Conservation (phyloP, 2,113 vertebrate genomes). For the Columbina picui region DNA sequence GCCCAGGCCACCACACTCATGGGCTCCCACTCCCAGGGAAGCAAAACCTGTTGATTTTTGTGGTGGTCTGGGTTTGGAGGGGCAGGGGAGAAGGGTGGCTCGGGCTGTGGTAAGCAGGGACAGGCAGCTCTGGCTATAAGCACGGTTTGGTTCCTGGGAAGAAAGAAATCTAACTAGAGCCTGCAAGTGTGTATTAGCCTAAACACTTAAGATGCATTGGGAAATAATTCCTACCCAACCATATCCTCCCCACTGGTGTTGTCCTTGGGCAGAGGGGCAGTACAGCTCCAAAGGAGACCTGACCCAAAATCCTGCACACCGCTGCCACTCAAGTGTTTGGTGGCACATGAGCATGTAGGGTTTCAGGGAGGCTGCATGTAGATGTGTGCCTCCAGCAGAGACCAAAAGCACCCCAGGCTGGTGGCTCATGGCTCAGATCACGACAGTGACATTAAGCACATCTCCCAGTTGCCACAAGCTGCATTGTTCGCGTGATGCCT, state of each 20-base stretch:
- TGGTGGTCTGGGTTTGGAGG: background rate
- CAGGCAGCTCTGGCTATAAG: background rate
- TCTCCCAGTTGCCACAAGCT: background rate
- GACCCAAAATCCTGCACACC: background rate
- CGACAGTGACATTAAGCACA: background rate
- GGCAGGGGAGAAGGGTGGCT: background rate
- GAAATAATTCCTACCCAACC: background rate
- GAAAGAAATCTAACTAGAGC: background rate
- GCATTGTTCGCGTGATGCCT: too few relatives aligned
- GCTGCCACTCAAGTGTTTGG: accelerated
- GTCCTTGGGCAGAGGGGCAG: background rate
- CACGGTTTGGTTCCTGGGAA: accelerated
- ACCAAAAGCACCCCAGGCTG: background rate
- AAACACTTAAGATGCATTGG: background rate
- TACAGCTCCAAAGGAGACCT: background rate
- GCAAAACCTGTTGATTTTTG: background rate
- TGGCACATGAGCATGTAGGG: background rate
- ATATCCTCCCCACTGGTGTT: background rate
- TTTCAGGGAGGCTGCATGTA: background rate
- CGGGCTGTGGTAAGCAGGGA: background rate
- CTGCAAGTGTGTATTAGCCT: background rate
- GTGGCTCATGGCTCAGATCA: background rate
- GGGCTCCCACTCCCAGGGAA: background rate
- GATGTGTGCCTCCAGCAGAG: background rate
- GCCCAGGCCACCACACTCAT: background rate